Conservation (phyloP, 2,113 vertebrate species). For the Ceratotherium simum region DNA sequence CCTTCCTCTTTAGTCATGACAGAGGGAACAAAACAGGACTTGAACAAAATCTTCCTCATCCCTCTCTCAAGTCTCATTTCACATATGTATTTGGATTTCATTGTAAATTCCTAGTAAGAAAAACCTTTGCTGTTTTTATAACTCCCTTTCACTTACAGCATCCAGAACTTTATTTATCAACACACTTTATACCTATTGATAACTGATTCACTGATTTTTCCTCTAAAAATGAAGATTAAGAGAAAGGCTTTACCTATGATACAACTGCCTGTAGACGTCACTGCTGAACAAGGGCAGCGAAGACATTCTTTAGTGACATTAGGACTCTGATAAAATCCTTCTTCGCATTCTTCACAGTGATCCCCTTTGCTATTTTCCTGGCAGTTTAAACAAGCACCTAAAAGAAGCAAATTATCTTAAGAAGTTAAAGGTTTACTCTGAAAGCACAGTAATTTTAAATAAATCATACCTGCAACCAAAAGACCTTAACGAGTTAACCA, state of each 20-base stretch:
- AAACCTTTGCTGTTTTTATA: constrained; percentile 13
- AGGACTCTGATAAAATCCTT: constrained; percentile 88
- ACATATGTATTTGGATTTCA: neutral
- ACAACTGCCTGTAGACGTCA: constrained; percentile 93
- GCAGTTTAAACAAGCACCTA: constrained; percentile 93
- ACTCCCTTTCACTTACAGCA: neutral
- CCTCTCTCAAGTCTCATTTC: constrained; percentile 4
- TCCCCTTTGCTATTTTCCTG: constrained; percentile 92
- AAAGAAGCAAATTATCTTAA: constrained; percentile 67
- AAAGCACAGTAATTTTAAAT: neutral
- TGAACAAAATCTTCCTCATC: neutral
- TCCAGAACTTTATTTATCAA: constrained; percentile 16
- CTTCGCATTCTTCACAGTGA: constrained; percentile 94
- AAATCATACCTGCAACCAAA: constrained; percentile 41
- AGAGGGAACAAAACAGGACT: neutral
- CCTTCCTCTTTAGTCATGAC: neutral
- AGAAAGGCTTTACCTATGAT: constrained; percentile 88
- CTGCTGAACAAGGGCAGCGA: constrained; percentile 93
- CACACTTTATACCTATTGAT: neutral
- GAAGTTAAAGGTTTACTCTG: constrained; percentile 12
- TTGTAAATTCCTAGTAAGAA: neutral
- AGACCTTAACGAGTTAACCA: neutral
- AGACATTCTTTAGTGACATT: constrained; percentile 84
- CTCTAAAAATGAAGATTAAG: constrained; percentile 25
- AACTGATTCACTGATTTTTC: neutral